Conservation (phyloP, 92 coral and sea anemone genomes). For the Parazoanthus darwini region DNA sequence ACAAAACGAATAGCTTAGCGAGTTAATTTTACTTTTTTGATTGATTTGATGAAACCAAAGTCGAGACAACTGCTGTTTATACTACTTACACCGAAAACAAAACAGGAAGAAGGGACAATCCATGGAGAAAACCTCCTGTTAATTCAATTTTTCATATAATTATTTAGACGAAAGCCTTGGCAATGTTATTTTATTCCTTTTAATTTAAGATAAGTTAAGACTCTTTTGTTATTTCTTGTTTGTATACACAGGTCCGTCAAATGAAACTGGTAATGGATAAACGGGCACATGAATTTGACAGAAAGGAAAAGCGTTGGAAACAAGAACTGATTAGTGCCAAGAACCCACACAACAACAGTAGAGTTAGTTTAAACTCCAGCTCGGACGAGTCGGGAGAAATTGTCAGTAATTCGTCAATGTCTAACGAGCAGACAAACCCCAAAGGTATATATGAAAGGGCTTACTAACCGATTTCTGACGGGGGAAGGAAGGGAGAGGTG, state of each 20-base stretch:
- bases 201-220: not conserved
- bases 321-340: conserved; percentile 48
- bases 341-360: conserved; percentile 52
- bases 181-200: no score
- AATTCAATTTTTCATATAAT: no score
- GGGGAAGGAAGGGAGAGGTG: no score
- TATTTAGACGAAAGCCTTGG: no score
- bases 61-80: no score
- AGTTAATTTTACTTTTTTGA: no score
- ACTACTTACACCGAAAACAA: no score
- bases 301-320: conserved; percentile 60
- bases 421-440: not conserved
- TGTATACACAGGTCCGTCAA: conserved; percentile 68
- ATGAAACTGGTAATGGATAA: conserved; percentile 85
- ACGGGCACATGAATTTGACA: conserved; percentile 63
- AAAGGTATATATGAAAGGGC: conserved; percentile 6
- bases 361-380: conserved; percentile 69
- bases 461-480: not conserved
- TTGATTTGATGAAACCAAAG: no score
- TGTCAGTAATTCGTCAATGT: not conserved
- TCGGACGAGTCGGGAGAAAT: conserved; percentile 56
- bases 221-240: not conserved
- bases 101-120: no score
- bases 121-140: no score
- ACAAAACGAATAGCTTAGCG: no score